These are phyloP conservation scores for Liparis tanakae DNA, from an alignment of 2,797 vertebrate genomes.

Conservation along the genomic window DNA sequence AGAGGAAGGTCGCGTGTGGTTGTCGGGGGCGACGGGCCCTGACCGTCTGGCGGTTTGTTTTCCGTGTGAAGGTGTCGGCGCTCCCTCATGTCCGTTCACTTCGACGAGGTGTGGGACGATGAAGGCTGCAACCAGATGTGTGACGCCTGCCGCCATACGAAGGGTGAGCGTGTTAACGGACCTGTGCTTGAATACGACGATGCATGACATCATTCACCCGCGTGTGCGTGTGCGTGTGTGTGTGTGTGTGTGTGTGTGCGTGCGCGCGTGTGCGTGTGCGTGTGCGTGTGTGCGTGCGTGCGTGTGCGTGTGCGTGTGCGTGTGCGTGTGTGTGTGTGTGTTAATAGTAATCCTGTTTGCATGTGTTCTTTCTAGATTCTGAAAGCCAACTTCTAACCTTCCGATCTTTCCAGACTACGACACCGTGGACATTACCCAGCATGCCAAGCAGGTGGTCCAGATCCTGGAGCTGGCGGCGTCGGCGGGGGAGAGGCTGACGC, in stretches of 20 bases:
- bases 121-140: constrained; percentile 92
- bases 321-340: too few relatives aligned
- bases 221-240: too few relatives aligned
- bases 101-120: constrained; percentile 95
- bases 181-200: too few relatives aligned
- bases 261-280: too few relatives aligned
- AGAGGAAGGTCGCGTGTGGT: not conserved
- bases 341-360: not conserved
- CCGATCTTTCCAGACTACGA: constrained; percentile 70
- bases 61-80: constrained; percentile 88
- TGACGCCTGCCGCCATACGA: constrained; percentile 87
- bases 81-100: constrained; percentile 91
- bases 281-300: too few relatives aligned
- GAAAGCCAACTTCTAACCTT: not conserved
- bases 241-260: too few relatives aligned
- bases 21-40: too few relatives aligned
- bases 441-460: constrained; percentile 88
- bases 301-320: too few relatives aligned
- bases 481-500: constrained; percentile 91
- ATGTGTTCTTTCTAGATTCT: not conserved
- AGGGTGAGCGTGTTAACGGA: constrained; percentile 70
- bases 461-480: constrained; percentile 88
- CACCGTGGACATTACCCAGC: constrained; percentile 82
- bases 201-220: too few relatives aligned
- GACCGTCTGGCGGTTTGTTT: not conserved